phyloP scores from a whole-genome alignment of 2,797 vertebrate genomes.

The Neoniphon sammara region DNA sequence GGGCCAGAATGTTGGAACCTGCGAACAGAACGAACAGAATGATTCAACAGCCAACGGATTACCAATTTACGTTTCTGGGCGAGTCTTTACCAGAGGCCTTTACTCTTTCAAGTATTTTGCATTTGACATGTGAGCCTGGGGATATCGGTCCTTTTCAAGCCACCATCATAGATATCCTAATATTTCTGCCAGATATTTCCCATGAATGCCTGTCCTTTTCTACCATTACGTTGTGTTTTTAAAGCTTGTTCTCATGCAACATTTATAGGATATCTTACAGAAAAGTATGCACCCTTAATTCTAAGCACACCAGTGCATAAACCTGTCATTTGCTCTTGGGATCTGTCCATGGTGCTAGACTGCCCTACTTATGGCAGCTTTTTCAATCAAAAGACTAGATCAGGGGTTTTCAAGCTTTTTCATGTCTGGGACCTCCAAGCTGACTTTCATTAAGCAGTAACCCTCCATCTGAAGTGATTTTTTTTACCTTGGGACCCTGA shows the following conservation, averaged over 20 bases:
- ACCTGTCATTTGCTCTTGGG: slow-evolving; percentile 14
- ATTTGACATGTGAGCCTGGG: not conserved
- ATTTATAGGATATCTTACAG: too few species aligned
- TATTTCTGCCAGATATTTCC: not conserved
- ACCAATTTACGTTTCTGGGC: not conserved
- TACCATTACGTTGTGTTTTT: not conserved
- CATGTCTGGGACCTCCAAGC: too few species aligned
- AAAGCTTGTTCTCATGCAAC: not conserved
- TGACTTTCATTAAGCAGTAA: too few species aligned
- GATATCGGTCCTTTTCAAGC: not conserved
- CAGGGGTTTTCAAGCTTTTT: too few species aligned
- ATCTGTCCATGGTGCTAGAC: slow-evolving; percentile 39
- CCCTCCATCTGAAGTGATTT: too few species aligned
- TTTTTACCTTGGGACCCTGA: too few species aligned
- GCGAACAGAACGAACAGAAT: slow-evolving; percentile 16
- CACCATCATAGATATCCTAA: not conserved
- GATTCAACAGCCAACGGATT: not conserved
- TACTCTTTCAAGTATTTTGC: slow-evolving; percentile 1
- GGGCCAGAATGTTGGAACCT: slow-evolving; percentile 17
- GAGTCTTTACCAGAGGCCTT: not conserved
- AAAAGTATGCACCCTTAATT: too few species aligned
- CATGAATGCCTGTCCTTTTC: not conserved
- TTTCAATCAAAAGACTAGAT: too few species aligned
- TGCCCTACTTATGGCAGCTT: not conserved
- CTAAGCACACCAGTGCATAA: slow-evolving; percentile 15